phyloP scores from a whole-genome alignment of 2,888 invertebrate species.

The Polyommatus iphigenia region DNA sequence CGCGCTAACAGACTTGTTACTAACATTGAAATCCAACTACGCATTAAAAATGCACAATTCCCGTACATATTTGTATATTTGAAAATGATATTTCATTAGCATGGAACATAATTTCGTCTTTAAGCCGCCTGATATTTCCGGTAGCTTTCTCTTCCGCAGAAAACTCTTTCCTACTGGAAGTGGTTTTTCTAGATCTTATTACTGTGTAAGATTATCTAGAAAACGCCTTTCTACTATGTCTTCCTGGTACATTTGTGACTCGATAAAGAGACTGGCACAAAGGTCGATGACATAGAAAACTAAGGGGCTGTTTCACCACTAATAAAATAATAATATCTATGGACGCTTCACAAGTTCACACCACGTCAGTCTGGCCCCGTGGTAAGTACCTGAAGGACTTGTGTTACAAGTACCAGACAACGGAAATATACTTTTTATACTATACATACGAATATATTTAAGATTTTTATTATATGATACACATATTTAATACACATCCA shows the following conservation, averaged over 20 bases:
- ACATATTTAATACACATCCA: no score
- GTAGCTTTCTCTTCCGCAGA: constrained; percentile 59
- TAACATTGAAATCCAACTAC: background rate
- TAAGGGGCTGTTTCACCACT: no score
- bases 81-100: no score
- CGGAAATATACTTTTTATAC: no score
- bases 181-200: constrained; percentile 41
- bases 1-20: background rate
- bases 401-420: no score
- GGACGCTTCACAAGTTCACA: no score
- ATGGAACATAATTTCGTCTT: constrained; percentile 35
- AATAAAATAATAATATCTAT: no score
- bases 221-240: constrained; percentile 15
- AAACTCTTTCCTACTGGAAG: constrained; percentile 49
- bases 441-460: no score
- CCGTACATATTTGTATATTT: no score
- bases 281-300: background rate
- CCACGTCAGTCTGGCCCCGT: no score
- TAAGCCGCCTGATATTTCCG: constrained; percentile 41
- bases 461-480: no score
- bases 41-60: background rate
- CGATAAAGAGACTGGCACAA: background rate
- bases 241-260: constrained; percentile 20
- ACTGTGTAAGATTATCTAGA: constrained; percentile 18
- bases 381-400: no score